Percentiles rank a stretch among this genome's conserved stretches.
Conservation (phyloP, 2,888 invertebrate species). For the Caenorhabditis sp. region DNA sequence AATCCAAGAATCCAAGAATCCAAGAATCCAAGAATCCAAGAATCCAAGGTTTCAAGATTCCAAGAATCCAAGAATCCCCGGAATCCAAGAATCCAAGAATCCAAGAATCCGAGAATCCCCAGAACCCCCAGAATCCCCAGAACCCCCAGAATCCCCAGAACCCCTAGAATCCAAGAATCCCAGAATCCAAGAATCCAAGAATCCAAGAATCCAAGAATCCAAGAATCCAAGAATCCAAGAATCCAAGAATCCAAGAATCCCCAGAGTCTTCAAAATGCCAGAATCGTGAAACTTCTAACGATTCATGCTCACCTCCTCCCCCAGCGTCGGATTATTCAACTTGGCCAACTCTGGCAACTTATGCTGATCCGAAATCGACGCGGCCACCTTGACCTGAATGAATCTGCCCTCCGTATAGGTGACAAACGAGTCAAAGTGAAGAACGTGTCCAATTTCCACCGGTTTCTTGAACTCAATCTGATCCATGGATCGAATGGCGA, state of each 20-base stretch:
- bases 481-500: conserved; percentile 87
- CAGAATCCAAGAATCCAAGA: background rate
- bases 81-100: too few relatives aligned
- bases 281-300: background rate
- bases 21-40: too few relatives aligned
- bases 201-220: background rate
- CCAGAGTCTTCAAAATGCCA: background rate
- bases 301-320: conserved; percentile 46
- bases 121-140: background rate
- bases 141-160: background rate
- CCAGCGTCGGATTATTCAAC: conserved; percentile 50
- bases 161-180: background rate
- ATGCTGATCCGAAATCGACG: conserved; percentile 63
- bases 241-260: background rate
- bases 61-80: too few relatives aligned
- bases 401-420: conserved; percentile 84
- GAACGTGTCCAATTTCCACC: conserved; percentile 88
- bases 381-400: conserved; percentile 71
- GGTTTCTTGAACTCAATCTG: conserved; percentile 89
- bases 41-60: too few relatives aligned
- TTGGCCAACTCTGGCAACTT: conserved; percentile 51
- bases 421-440: conserved; percentile 88
- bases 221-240: background rate
- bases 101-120: too few relatives aligned
- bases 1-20: too few relatives aligned